Percentiles rank a stretch among this genome's conserved stretches.
Conservation (phyloP, 2,113 vertebrate species). For the Zingel zingel region DNA sequence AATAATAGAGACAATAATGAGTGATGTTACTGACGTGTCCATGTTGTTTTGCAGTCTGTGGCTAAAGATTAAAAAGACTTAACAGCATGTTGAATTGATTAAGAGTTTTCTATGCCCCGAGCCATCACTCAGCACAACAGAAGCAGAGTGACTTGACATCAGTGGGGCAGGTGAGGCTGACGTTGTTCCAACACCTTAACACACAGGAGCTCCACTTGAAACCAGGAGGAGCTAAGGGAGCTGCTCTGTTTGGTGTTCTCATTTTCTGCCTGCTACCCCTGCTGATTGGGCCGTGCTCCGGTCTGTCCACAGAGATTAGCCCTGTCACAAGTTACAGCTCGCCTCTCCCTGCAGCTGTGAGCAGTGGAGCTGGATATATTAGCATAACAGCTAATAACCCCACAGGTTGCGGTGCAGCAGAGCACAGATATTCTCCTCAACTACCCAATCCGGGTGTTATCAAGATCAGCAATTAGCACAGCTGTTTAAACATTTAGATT, state of each 20-base stretch:
- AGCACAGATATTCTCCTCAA: background rate
- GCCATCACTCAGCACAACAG: background rate
- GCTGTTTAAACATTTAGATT: background rate
- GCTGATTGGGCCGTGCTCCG: conserved; percentile 65
- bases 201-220: conserved; percentile 8
- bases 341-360: conserved; percentile 46
- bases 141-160: background rate
- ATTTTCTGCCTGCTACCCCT: conserved; percentile 60
- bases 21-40: background rate
- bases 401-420: background rate
- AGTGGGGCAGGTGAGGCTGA: conserved; percentile 8
- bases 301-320: conserved; percentile 53
- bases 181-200: background rate
- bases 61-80: background rate
- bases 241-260: conserved; percentile 57
- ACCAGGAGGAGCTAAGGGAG: conserved; percentile 46
- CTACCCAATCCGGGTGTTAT: conserved; percentile 2
- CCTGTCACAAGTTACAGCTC: conserved; percentile 56
- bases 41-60: background rate
- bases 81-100: background rate
- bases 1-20: background rate
- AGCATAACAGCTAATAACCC: conserved; percentile 7
- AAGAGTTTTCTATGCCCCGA: background rate
- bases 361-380: conserved; percentile 3
- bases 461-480: conserved; percentile 28